phyloP scores from a whole-genome alignment of 2,888 invertebrate genomes.

The Notodonta dromedarius region DNA sequence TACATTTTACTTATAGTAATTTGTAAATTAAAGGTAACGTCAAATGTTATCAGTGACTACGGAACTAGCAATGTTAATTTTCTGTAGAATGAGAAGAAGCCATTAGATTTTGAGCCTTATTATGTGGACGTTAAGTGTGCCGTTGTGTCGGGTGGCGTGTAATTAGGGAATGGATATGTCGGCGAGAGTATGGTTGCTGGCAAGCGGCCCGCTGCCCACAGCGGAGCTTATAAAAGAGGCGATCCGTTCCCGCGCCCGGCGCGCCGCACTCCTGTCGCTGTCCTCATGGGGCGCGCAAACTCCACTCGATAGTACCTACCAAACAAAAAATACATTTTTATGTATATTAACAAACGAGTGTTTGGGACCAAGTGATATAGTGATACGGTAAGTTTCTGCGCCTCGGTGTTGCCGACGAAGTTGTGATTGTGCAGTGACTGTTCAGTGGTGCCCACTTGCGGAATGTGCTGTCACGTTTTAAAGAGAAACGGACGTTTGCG shows the following conservation, averaged over 20 bases:
- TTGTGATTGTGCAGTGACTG: constrained; percentile 77
- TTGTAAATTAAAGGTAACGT: constrained; percentile 61
- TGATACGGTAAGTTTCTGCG: constrained; percentile 80
- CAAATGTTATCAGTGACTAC: constrained; percentile 48
- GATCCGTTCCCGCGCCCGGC: constrained; percentile 76
- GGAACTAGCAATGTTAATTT: constrained; percentile 40
- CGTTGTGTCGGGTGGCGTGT: constrained; percentile 6
- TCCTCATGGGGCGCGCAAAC: constrained; percentile 83
- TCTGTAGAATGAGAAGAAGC: constrained; percentile 12
- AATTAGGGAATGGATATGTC: constrained; percentile 35
- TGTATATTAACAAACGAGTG: constrained; percentile 64
- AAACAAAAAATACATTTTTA: constrained; percentile 64
- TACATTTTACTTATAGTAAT: constrained; percentile 56
- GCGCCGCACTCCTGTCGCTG: constrained; percentile 74
- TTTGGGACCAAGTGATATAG: constrained; percentile 82
- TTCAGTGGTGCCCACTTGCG: constrained; percentile 68
- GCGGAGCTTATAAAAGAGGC: constrained; percentile 82
- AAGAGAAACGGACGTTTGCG: constrained; percentile 53
- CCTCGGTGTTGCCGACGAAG: constrained; percentile 65
- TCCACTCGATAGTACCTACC: constrained; percentile 74
- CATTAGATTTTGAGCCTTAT: constrained; percentile 39
- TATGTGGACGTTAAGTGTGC: constrained; percentile 30
- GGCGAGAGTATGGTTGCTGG: constrained; percentile 57
- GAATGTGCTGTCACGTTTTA: constrained; percentile 54
- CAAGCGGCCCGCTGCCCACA: constrained; percentile 69